Percentiles rank a stretch among this genome's conserved stretches.
These are phyloP conservation scores for Tenrec ecaudatus DNA, from an alignment of 2,113 vertebrate species.

Conservation along the genomic window DNA sequence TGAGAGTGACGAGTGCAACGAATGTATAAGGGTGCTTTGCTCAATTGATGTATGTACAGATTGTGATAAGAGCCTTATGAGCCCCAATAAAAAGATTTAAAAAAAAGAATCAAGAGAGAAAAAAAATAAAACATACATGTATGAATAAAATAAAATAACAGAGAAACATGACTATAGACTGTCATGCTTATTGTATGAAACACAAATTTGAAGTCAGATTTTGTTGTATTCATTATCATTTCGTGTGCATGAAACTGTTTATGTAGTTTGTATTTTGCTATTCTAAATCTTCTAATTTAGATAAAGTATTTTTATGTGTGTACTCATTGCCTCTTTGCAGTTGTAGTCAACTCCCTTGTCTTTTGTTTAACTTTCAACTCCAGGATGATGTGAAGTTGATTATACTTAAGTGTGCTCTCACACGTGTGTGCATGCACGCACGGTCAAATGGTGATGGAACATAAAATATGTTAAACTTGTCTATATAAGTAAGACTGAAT, in stretches of 20 bases:
- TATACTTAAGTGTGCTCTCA: background rate
- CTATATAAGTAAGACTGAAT: background rate
- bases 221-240: slow-evolving; percentile 44
- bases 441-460: background rate
- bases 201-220: slow-evolving; percentile 39
- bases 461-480: background rate
- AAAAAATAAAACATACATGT: background rate
- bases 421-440: no score
- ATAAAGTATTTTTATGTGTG: background rate
- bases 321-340: background rate
- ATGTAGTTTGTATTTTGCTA: slow-evolving; percentile 33
- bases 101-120: no score
- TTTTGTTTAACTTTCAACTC: slow-evolving; percentile 39
- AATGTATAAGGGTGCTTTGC: no score
- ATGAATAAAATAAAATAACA: slow-evolving; percentile 33
- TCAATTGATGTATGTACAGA: no score
- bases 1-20: no score
- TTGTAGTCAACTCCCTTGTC: slow-evolving; percentile 16
- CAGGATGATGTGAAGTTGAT: background rate
- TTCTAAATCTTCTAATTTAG: slow-evolving; percentile 37
- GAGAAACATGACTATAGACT: background rate
- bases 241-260: background rate
- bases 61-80: no score
- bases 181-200: background rate
- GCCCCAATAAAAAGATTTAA: no score